Conservation (phyloP, 1,140 invertebrate genomes). For the Lysiphlebus fabarum region DNA sequence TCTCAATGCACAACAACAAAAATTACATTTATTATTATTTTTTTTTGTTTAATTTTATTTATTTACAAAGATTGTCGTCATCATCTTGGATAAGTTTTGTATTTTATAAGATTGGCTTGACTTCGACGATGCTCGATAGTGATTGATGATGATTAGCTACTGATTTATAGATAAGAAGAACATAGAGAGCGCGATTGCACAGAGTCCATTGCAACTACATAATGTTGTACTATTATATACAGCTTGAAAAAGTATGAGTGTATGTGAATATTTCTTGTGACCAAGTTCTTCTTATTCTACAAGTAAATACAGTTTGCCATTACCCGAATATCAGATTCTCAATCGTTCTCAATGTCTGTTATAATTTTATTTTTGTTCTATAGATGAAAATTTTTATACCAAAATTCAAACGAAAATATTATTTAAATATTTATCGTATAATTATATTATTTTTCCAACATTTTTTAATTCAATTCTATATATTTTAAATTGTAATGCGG, state of each 20-base stretch:
- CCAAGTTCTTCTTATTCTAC: constrained; percentile 20
- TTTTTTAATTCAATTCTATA: too few species aligned
- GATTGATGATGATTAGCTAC: constrained; percentile 55
- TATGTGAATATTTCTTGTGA: constrained; percentile 8
- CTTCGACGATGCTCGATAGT: constrained; percentile 36
- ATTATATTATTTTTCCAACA: too few species aligned
- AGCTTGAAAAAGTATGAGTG: constrained; percentile 12
- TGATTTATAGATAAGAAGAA: constrained; percentile 51
- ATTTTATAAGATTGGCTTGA: constrained; percentile 16
- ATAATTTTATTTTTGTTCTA: neutral
- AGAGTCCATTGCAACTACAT: constrained; percentile 2
- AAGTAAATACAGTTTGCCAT: constrained; percentile 37
- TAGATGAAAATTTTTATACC: neutral
- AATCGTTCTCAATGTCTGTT: neutral
- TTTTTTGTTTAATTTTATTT: constrained; percentile 5
- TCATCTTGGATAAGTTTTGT: neutral
- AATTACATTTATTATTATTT: constrained; percentile 5
- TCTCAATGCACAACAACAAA: neutral
- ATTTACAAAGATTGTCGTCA: constrained; percentile 6
- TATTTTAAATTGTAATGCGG: constrained; percentile 1
- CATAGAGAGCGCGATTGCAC: constrained; percentile 29
- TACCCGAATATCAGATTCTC: constrained; percentile 23
- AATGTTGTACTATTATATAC: constrained; percentile 5
- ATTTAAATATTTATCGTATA: too few species aligned
- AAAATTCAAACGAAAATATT: constrained; percentile 5